A percentile compares a stretch with the other conserved stretches of the same genome.
Evolutionary conservation across 2,888 invertebrate genomes (phyloP).

Genomic region (Morpho helenor): DNA sequence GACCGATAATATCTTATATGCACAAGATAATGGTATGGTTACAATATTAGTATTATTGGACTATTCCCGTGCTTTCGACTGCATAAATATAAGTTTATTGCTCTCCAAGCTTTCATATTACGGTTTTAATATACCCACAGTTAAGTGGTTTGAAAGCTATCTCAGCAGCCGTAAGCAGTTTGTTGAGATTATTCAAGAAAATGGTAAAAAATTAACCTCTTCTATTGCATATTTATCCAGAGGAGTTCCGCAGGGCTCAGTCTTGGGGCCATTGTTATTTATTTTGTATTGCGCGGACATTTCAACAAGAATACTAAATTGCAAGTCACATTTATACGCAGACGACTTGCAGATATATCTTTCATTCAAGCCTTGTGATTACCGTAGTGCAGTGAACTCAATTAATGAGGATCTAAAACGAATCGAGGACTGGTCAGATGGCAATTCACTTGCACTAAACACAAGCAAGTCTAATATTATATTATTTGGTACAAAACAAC

Average conservation of each 20-base stretch:
- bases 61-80: constrained; percentile 37
- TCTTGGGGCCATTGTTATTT: not conserved
- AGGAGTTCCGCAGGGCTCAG: too few species aligned
- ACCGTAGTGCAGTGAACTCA: too few species aligned
- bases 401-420: not conserved
- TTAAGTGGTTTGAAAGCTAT: constrained; percentile 6
- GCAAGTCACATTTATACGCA: not conserved
- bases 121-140: too few species aligned
- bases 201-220: not conserved
- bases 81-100: constrained; percentile 16
- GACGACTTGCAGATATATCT: too few species aligned
- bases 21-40: constrained; percentile 27
- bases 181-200: not conserved
- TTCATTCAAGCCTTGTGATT: too few species aligned
- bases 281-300: not conserved
- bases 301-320: not conserved
- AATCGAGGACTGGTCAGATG: not conserved
- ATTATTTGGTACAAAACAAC: too few species aligned
- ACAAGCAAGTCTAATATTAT: too few species aligned
- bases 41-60: constrained; percentile 32
- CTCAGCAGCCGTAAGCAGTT: not conserved
- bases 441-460: not conserved
- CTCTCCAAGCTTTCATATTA: not conserved
- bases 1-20: constrained; percentile 29
- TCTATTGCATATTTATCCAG: not conserved